A percentile compares a stretch with the other conserved stretches of the same genome.
Conservation (phyloP, 2,888 invertebrate genomes). For the Noctua janthe region DNA sequence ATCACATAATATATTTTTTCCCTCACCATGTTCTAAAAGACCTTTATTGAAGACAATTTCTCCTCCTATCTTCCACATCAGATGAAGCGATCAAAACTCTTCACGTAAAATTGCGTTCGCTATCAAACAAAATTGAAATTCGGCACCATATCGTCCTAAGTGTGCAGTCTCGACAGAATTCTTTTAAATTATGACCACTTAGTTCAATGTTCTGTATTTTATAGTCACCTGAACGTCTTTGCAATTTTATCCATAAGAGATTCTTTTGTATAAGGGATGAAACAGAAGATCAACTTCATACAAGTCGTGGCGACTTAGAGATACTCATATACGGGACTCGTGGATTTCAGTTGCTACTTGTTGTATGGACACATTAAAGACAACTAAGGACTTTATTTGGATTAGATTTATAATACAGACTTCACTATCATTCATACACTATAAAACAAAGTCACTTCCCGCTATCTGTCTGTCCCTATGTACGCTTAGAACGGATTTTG, state of each 20-base stretch:
- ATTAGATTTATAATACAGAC: neutral
- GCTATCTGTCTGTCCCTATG: too few relatives aligned
- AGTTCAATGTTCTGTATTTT: slow-evolving; percentile 58
- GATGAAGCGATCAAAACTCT: slow-evolving; percentile 42
- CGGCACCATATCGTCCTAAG: slow-evolving; percentile 32
- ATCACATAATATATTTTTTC: slow-evolving; percentile 3
- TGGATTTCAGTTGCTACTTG: neutral
- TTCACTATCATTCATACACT: too few relatives aligned
- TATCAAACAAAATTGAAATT: slow-evolving; percentile 58
- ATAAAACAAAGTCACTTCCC: too few relatives aligned
- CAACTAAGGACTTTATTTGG: neutral
- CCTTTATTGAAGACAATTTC: slow-evolving; percentile 3
- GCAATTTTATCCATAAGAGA: slow-evolving; percentile 47
- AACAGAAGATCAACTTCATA: slow-evolving; percentile 20
- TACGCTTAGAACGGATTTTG: too few relatives aligned
- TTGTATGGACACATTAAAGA: neutral
- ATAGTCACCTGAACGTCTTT: slow-evolving; percentile 61
- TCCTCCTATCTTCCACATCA: neutral
- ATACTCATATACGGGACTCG: neutral
- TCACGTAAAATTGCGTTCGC: slow-evolving; percentile 29
- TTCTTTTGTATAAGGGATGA: neutral
- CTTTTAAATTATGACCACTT: slow-evolving; percentile 47
- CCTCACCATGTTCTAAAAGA: neutral
- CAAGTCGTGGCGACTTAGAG: too few relatives aligned
- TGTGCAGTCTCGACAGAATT: slow-evolving; percentile 52